Conservation (phyloP, 2,797 vertebrate genomes). For the Aselliscus stoliczkanus region DNA sequence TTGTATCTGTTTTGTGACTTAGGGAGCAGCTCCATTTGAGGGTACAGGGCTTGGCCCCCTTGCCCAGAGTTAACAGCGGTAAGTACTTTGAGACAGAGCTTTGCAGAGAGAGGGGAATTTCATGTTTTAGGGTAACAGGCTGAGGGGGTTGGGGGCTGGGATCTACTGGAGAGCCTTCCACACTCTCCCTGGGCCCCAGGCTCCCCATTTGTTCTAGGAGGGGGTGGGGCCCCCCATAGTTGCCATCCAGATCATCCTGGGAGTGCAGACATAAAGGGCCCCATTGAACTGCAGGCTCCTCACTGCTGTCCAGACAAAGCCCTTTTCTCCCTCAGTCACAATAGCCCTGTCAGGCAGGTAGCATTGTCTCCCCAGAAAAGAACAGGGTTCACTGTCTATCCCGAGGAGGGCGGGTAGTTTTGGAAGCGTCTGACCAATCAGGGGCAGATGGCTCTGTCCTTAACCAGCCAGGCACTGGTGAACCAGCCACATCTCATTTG, state of each 20-base stretch:
- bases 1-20: not conserved
- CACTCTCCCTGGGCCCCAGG: not conserved
- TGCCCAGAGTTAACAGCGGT: not conserved
- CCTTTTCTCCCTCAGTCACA: conserved; percentile 68
- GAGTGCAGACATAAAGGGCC: conserved; percentile 43
- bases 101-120: not conserved
- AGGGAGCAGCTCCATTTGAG: not conserved
- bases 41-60: not conserved
- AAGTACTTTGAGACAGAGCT: not conserved
- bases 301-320: conserved; percentile 65
- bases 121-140: not conserved
- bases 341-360: conserved; percentile 71
- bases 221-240: conserved; percentile 1
- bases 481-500: not conserved
- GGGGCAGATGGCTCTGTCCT: conserved; percentile 47
- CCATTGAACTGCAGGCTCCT: conserved; percentile 57
- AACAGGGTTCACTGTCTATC: conserved; percentile 56
- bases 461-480: not conserved
- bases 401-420: conserved; percentile 4
- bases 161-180: not conserved
- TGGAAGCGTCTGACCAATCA: conserved; percentile 17
- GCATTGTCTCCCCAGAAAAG: conserved; percentile 58
- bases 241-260: not conserved
- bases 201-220: conserved; percentile 27
- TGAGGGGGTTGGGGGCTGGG: not conserved